Evolutionary conservation across 2,113 vertebrate genomes (phyloP).

Genomic region (Epinephelus lanceolatus): DNA sequence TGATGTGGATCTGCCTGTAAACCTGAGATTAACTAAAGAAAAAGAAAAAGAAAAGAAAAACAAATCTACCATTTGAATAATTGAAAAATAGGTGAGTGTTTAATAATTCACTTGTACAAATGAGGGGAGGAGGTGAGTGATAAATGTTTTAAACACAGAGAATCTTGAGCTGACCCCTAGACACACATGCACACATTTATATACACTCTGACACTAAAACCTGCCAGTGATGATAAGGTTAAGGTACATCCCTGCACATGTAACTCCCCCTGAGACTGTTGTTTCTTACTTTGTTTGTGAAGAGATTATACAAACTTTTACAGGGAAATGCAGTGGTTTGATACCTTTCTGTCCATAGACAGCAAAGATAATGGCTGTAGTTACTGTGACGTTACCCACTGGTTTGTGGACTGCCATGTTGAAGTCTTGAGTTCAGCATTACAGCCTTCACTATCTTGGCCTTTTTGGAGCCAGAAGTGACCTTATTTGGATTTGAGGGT

Average conservation of each 20-base stretch:
- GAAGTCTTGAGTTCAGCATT: no score
- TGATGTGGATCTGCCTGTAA: neutral
- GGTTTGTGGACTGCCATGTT: no score
- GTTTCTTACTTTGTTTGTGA: neutral
- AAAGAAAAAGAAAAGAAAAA: conserved; percentile 26
- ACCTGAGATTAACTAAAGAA: neutral
- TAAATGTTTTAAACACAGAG: conserved; percentile 81
- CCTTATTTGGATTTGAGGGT: no score
- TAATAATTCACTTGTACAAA: conserved; percentile 87
- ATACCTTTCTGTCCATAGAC: neutral
- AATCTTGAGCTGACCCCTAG: conserved; percentile 56
- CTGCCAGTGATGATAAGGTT: no score
- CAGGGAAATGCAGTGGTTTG: neutral
- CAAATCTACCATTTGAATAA: conserved; percentile 78
- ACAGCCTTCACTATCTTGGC: no score
- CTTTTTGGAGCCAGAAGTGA: no score
- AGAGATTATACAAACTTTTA: neutral
- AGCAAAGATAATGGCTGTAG: no score
- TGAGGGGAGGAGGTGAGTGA: conserved; percentile 76
- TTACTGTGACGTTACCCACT: no score
- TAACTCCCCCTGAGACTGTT: neutral
- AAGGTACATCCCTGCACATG: no score
- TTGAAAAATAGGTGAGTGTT: conserved; percentile 82
- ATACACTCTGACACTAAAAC: neutral
- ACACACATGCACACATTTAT: conserved; percentile 28